Evolutionary conservation across 53 echinoderm and acorn worm species (phyloP), one percentile per base, ranked within the genome.

Genomic region (Echinarachnius parma): DNA sequence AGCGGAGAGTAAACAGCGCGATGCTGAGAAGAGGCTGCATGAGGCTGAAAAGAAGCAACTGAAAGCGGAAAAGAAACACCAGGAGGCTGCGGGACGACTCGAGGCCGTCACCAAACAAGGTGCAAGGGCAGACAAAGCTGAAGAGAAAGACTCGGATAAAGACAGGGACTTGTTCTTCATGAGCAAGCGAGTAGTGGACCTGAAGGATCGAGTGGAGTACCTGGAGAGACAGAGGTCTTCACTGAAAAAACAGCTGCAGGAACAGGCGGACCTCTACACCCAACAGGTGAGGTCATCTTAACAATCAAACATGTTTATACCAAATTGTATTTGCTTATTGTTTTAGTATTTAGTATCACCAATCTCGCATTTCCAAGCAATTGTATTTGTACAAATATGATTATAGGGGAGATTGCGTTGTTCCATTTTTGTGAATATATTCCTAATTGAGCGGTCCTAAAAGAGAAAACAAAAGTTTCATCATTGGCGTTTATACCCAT

Each of bases 131-230:
- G 22, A n/a, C n/a, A n/a, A n/a, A n/a, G n/a, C n/a, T n/a, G n/a
- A n/a, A n/a, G n/a, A n/a, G 37, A 72, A 18, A 23, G 68, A 68
- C 5, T 18, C 28, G 0, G 57, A 36, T 23, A 72, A 72, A 28
- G 74, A 72, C 29, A 72, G 57, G 37, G 74, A 72, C 37, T 45
- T 72, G 36, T 72, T 56, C 39, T 57, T 56, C 26, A 72, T 72
- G 74, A 72, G 74, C 74, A 72, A 72, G 57, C 10, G 74, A 36
- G 74, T 72, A 1, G 55, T 72, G 27, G 74, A 72, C 28, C 57
- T 72, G 9, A 72, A 72, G 18, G 74, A 56, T 14, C 55, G 25
- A n/a, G 56, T 56, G 25, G 39, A 37, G 16, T 9, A 28, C 16
- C 74, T 72, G 18, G 37, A 72, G 10, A 27, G 37, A 19, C 34